phyloP scores from a whole-genome alignment of 2,797 vertebrate genomes.

The Lepilemur ruficaudatus region DNA sequence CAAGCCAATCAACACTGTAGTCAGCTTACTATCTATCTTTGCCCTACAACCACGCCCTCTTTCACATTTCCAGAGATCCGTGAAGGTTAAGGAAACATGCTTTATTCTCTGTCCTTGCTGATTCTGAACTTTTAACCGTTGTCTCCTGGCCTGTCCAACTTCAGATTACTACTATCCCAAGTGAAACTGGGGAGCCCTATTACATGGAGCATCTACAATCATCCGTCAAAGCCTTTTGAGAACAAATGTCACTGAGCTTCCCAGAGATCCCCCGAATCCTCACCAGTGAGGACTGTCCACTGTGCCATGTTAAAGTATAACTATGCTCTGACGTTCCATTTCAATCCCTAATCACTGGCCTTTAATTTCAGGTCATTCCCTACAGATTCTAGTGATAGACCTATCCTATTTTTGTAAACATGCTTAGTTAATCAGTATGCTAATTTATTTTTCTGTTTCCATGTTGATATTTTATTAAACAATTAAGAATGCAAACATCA shows the following conservation, averaged over 20 bases:
- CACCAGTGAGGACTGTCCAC: neutral
- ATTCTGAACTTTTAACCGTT: neutral
- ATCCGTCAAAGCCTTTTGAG: neutral
- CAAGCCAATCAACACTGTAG: neutral
- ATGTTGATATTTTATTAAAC: neutral
- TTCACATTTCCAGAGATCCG: neutral
- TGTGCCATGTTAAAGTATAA: neutral
- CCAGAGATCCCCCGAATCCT: neutral
- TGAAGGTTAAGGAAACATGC: neutral
- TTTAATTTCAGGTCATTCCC: neutral
- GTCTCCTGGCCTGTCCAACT: neutral
- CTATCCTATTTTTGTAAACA: neutral
- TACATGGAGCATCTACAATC: neutral
- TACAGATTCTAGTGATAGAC: neutral
- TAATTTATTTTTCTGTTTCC: neutral
- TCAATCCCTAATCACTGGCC: neutral
- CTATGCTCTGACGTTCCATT: neutral
- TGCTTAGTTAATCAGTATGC: neutral
- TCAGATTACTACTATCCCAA: neutral
- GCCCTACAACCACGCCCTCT: neutral
- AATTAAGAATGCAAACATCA: conserved; percentile 23
- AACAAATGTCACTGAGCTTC: neutral
- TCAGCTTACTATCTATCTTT: neutral
- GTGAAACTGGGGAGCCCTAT: neutral
- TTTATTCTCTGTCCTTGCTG: neutral